These are phyloP conservation scores for Creontiades dilutus DNA, from an alignment of 2,888 invertebrate genomes.

Conservation along the genomic window DNA sequence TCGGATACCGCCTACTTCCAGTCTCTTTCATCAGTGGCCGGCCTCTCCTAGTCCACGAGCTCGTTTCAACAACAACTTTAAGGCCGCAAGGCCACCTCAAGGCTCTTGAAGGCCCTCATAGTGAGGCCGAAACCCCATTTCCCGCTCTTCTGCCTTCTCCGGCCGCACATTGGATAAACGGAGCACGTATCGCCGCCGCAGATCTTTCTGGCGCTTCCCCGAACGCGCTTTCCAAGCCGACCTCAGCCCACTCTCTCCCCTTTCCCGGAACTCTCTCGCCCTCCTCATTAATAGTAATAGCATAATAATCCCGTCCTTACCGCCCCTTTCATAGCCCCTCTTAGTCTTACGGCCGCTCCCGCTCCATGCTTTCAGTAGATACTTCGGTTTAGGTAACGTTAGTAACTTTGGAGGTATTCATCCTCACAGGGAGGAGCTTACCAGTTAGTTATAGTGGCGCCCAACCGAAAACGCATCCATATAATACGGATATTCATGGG, in stretches of 20 bases:
- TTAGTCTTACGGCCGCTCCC: neutral
- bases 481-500: no score
- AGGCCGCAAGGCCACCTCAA: neutral
- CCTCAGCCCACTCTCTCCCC: neutral
- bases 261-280: neutral
- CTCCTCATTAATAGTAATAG: slow-evolving; percentile 55
- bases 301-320: slow-evolving; percentile 22
- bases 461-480: no score
- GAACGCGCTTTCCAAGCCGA: neutral
- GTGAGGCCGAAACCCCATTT: neutral
- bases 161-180: slow-evolving; percentile 13
- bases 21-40: no score
- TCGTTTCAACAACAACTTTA: no score
- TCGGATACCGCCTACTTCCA: no score
- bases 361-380: neutral
- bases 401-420: no score
- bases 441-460: no score
- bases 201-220: slow-evolving; percentile 24
- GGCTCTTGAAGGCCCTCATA: neutral
- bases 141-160: slow-evolving; percentile 15
- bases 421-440: no score
- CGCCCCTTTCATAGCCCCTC: neutral
- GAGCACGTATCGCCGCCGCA: slow-evolving; percentile 53
- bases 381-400: neutral
- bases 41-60: no score